phyloP scores from a whole-genome alignment of 2,113 vertebrate species.

The Cryptomyrus ogoouensis region DNA sequence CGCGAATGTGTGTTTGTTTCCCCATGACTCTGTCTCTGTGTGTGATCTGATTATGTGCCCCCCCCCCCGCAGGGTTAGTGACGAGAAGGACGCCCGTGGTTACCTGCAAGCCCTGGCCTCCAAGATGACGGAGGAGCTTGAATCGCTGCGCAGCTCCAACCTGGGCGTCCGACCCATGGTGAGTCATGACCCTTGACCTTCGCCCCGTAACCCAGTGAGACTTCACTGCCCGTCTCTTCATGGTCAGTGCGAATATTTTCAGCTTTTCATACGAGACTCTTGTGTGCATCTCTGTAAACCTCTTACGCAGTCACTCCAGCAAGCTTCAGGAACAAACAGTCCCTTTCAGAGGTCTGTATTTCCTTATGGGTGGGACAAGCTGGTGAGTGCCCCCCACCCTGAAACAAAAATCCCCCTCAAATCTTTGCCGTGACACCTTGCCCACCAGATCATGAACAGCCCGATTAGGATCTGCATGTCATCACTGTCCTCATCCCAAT shows the following conservation, averaged over 20 bases:
- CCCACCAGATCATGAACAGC: not conserved
- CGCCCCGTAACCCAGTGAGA: not conserved
- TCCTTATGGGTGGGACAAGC: constrained; percentile 51
- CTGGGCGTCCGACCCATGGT: constrained; percentile 84
- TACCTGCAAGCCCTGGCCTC: constrained; percentile 94
- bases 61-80: constrained; percentile 75
- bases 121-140: constrained; percentile 96
- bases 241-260: not conserved
- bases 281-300: constrained; percentile 21
- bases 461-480: not conserved
- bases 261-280: not conserved
- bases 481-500: not conserved
- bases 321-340: constrained; percentile 46
- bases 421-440: constrained; percentile 20
- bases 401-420: constrained; percentile 13
- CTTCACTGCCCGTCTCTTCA: not conserved
- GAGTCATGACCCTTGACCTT: constrained; percentile 30
- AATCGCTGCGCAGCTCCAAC: constrained; percentile 79
- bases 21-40: not conserved
- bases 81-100: constrained; percentile 93
- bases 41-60: not conserved
- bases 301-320: constrained; percentile 37
- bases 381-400: constrained; percentile 49
- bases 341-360: constrained; percentile 52
- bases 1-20: not conserved